Base-by-base conservation (phyloP, 2,113 vertebrate species). In the Ascaphus truei region DNA sequence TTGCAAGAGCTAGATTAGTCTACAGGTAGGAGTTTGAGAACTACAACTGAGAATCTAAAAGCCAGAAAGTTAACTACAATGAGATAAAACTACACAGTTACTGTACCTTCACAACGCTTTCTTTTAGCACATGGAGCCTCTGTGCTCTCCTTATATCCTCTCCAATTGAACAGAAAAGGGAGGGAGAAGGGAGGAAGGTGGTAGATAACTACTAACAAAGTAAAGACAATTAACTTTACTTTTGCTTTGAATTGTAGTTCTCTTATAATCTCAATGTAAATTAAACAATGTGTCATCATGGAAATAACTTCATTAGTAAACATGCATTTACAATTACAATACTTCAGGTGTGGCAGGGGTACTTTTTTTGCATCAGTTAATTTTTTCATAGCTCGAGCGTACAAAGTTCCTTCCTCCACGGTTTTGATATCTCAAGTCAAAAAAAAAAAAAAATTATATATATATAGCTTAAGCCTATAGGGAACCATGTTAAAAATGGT, bases 111-210 rank as follows among this genome's bases (percentile, higher is more conserved):
- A 81, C 92, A 95, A 85, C 91, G 91, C 90, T 96, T 98, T 92
- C 95, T 73, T 72, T 98, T 98, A 95, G 91, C 92, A 92, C 96
- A 92, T 94, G 93, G 82, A 58, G 93, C 88, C 81, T 91, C 94
- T 93, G 95, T 82, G 82, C 87, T 94, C 88, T 92, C 94, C 90
- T 96, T 94, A 98, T 92, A 92, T 94, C 93, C 94, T 89, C 94
- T 98, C 97, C 97, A 98, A 94, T 96, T 96, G 96, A 98, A 98
- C 90, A 98, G 88, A 94, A 93, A 98, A 78, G 92, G 95, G 89
- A 98, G 93, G 93, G 96, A 98, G 93, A 98, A 98, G 83, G 93
- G 92, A 89, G 94, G 93, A 85, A 96, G 87, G 83, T 94, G 89
- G 94, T 94, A 90, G 92, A 92, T 88, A 96, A 96, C 97, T 99